phyloP scores from a whole-genome alignment of 2,797 vertebrate genomes.

The Poecilia velifera region DNA sequence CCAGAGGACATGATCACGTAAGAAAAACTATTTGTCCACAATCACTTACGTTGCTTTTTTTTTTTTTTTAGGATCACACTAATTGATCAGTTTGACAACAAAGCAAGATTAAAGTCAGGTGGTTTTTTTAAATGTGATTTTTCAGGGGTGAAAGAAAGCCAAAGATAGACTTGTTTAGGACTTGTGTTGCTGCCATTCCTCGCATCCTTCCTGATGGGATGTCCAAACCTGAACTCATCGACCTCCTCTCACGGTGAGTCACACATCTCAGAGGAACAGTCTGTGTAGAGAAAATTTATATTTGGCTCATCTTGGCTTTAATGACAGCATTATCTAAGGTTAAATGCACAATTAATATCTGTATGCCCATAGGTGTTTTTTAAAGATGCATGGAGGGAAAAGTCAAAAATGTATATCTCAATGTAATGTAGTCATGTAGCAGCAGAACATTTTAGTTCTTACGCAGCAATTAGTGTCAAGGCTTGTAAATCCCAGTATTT shows the following conservation, averaged over 20 bases:
- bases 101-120: neutral
- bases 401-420: neutral
- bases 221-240: conserved; percentile 97
- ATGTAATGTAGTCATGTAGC: neutral
- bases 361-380: neutral
- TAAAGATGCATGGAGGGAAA: neutral
- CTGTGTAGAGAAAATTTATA: neutral
- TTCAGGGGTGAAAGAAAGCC: conserved; percentile 96
- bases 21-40: conserved; percentile 55
- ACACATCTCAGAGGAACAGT: neutral
- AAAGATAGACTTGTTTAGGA: conserved; percentile 97
- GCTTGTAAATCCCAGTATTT: neutral
- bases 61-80: neutral
- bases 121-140: neutral
- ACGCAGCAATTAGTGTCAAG: too few relatives aligned
- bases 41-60: neutral
- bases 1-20: conserved; percentile 99
- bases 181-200: conserved; percentile 96
- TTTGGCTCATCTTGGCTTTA: neutral
- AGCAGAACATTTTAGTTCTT: neutral
- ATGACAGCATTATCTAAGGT: too few relatives aligned
- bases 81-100: neutral
- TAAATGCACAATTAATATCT: neutral
- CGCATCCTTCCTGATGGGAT: conserved; percentile 96
- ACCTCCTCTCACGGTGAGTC: conserved; percentile 77